Base-by-base conservation (phyloP, 2,888 invertebrate species). In the Caenorhabditis angaria region DNA sequence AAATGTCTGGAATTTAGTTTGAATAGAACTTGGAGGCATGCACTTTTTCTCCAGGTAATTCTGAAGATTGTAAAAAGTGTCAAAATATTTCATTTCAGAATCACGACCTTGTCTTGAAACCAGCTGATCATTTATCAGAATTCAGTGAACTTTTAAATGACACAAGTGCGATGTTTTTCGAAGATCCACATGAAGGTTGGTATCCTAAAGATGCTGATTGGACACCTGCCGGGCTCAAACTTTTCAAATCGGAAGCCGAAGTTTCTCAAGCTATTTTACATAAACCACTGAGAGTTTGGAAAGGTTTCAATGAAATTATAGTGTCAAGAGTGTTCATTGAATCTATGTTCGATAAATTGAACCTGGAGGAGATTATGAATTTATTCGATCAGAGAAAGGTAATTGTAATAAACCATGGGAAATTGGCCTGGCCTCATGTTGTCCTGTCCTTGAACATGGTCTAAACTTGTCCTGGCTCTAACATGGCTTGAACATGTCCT, bases 311-410 rank as follows among this genome's bases (percentile, higher is more conserved):
- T 51, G 72, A 67, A 64, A 67, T 72, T 24, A 65, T 72, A 1
- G 12, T 72, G 0, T 72, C 72, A 12, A 72, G 58, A 56, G 27
- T 64, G 5, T 72, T 72, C 25, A 55, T 68, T 18, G 64, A 65
- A n/a, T 56, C 72, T 10, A 54, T 72, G n/a, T 65, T 72, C 22
- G 72, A 72, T 1, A 72, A 72, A 24, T 20, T 72, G 50, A 65
- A 72, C 53, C 35, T 41, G 41, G 41, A 41, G 18, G 10, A 3
- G 10, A 41, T 41, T 14, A 41, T 41, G 6, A 60, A 58, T 25
- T n/a, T 58, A 8, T 65, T 72, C 29, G 67, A 67, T 58, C 28
- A 72, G 48, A 72, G 64, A n/a, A n/a, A n/a, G n/a, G n/a, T 55
- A n/a, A n/a, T n/a, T n/a, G n/a, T n/a, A n/a, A n/a, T n/a, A n/a